A percentile compares a stretch with the other conserved stretches of the same genome.
Evolutionary conservation across 2,113 vertebrate genomes (phyloP).

Genomic region (Hypanus sabinus): DNA sequence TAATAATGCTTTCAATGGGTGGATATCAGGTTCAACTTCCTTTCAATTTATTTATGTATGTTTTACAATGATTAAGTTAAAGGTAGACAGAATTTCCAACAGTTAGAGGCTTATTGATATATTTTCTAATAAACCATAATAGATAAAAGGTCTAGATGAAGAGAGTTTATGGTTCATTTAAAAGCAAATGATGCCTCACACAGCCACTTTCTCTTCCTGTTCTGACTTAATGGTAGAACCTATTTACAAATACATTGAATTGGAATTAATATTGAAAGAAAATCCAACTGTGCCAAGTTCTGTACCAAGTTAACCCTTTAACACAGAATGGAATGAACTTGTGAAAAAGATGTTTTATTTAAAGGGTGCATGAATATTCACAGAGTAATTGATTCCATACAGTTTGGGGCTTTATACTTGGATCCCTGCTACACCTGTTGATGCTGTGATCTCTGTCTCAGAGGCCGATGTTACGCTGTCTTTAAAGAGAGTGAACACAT

Average conservation of each 20-base stretch:
- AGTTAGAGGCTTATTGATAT: not conserved
- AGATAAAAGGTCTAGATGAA: not conserved
- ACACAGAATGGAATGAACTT: not conserved
- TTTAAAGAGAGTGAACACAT: no score
- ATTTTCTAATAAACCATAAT: not conserved
- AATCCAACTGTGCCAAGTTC: not conserved
- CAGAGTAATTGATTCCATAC: not conserved
- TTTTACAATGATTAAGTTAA: not conserved
- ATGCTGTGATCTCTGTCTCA: no score
- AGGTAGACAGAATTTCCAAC: no score
- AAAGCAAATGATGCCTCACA: slow-evolving; percentile 10
- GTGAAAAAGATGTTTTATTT: not conserved
- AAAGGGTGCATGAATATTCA: no score
- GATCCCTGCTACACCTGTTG: no score
- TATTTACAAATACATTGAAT: slow-evolving; percentile 11
- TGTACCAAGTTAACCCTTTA: not conserved
- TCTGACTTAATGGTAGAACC: not conserved
- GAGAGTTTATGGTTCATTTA: not conserved
- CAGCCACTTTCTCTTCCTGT: not conserved
- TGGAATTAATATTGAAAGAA: not conserved
- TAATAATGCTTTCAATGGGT: not conserved
- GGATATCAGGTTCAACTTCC: not conserved
- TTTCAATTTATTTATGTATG: not conserved
- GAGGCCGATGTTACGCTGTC: no score
- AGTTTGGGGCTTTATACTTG: not conserved